These are phyloP conservation scores for Genyomyrus donnyi DNA, from an alignment of 2,113 vertebrate species.

Conservation along the genomic window DNA sequence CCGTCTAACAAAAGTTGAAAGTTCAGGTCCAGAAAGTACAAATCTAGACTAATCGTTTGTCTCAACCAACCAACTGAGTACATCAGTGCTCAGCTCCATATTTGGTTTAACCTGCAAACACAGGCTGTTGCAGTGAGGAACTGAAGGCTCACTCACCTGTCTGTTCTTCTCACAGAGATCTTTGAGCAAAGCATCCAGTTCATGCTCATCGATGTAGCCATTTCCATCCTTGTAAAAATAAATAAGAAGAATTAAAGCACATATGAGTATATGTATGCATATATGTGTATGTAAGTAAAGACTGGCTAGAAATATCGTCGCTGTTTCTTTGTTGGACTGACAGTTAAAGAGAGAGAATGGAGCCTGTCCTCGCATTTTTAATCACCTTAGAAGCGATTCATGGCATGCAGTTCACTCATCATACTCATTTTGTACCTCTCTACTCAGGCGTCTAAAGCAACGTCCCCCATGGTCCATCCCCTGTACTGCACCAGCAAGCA, in stretches of 20 bases:
- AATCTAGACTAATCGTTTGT: not conserved
- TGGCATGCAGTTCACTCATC: not conserved
- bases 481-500: not conserved
- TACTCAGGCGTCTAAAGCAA: not conserved
- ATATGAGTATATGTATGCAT: not conserved
- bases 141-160: slow-evolving; percentile 58
- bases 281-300: not conserved
- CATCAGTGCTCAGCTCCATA: not conserved
- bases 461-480: not conserved
- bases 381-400: not conserved
- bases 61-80: not conserved
- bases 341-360: not conserved
- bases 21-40: not conserved
- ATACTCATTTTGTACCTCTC: not conserved
- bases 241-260: not conserved
- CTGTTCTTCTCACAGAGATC: slow-evolving; percentile 90
- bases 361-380: not conserved
- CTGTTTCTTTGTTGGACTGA: not conserved
- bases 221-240: slow-evolving; percentile 72
- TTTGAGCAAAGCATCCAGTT: slow-evolving; percentile 86
- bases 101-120: not conserved
- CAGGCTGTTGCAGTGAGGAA: not conserved
- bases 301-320: not conserved
- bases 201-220: slow-evolving; percentile 92
- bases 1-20: not conserved